A percentile compares a stretch with the other conserved stretches of the same genome.
These are phyloP conservation scores for Flabesymbios commensalis DNA, from an alignment of 2,888 invertebrate species.

Conservation along the genomic window DNA sequence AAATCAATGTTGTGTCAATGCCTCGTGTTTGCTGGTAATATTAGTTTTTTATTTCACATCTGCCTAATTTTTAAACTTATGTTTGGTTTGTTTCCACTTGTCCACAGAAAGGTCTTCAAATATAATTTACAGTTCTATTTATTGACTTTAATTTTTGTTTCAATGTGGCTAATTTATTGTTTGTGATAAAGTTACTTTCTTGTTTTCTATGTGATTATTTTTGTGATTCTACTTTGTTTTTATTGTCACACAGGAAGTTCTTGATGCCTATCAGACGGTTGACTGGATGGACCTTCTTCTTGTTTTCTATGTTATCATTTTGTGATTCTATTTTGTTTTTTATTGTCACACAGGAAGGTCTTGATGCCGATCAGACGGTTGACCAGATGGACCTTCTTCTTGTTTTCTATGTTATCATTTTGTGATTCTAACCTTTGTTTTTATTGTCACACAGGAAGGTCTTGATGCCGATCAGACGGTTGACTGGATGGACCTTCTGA, in stretches of 20 bases:
- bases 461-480: constrained; percentile 2
- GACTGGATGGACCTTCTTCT: background rate
- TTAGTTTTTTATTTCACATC: no score
- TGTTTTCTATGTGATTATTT: no score
- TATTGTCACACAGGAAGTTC: background rate
- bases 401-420: background rate
- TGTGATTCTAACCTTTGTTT: background rate
- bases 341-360: background rate
- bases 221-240: no score
- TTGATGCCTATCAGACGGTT: background rate
- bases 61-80: no score
- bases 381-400: background rate
- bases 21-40: no score
- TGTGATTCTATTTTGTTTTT: background rate
- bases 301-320: background rate
- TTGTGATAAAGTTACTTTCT: no score
- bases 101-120: no score
- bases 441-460: background rate
- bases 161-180: no score
- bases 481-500: constrained; percentile 20
- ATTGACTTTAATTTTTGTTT: no score
- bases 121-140: no score
- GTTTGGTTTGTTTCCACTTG: no score
- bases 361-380: background rate
- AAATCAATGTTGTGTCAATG: no score